phyloP scores from a whole-genome alignment of 2,113 vertebrate genomes.

The Rhombomys opimus region DNA sequence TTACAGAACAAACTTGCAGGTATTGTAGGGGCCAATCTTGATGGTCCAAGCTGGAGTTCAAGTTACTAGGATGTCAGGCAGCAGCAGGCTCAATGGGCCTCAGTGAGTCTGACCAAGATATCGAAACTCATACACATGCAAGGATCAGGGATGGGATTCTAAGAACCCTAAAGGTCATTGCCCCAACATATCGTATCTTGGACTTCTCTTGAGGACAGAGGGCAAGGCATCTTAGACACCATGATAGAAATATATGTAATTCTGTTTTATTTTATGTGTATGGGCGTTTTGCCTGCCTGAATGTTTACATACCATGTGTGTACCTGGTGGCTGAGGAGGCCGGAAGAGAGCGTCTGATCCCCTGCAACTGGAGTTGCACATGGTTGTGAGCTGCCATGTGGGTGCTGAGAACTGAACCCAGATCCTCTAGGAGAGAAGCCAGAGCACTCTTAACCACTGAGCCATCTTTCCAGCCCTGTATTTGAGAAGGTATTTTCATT shows the following conservation, averaged over 20 bases:
- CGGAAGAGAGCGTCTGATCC: not conserved
- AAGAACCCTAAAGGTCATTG: not conserved
- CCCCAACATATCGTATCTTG: not conserved
- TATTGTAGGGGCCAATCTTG: not conserved
- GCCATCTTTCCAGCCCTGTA: not conserved
- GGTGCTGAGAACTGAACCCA: not conserved
- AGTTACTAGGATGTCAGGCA: not conserved
- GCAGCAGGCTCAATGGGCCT: not conserved
- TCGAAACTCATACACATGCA: not conserved
- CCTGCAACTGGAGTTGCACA: not conserved
- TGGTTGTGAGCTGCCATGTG: not conserved
- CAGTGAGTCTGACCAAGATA: not conserved
- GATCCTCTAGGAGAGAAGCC: not conserved
- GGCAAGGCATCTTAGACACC: not conserved
- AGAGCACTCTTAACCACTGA: not conserved
- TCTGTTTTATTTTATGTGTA: not conserved
- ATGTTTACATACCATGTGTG: not conserved
- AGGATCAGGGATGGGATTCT: not conserved
- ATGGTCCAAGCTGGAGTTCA: not conserved
- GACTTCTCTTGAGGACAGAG: conserved; percentile 1
- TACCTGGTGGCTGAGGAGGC: not conserved
- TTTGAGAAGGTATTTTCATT: not conserved
- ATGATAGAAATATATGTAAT: not conserved
- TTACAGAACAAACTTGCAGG: not conserved
- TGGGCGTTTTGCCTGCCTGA: not conserved